Evolutionary conservation across 2,888 invertebrate species (phyloP).

Genomic region (Odontocolon sp.): DNA sequence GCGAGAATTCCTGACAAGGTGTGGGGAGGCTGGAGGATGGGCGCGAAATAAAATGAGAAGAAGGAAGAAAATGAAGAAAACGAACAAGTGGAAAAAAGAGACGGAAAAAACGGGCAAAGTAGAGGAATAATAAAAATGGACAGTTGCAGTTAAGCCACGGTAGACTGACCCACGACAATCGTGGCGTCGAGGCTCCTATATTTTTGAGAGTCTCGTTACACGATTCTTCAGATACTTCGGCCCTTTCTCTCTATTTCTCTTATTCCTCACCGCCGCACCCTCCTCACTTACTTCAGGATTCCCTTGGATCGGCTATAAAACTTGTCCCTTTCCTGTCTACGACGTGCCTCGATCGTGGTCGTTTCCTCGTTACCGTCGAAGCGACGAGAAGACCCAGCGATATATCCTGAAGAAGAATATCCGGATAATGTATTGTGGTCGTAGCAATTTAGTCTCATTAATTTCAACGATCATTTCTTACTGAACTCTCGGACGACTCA

Average conservation of each 20-base stretch:
- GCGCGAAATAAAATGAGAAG: constrained; percentile 50
- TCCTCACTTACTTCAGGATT: constrained; percentile 58
- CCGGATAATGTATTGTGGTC: constrained; percentile 9
- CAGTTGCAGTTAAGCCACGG: constrained; percentile 77
- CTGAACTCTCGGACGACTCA: too few species aligned
- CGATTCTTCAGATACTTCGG: constrained; percentile 65
- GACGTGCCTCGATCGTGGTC: constrained; percentile 67
- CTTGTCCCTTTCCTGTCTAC: constrained; percentile 72
- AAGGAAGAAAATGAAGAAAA: constrained; percentile 49
- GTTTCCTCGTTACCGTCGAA: constrained; percentile 35
- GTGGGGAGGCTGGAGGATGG: constrained; percentile 28
- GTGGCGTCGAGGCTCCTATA: constrained; percentile 70
- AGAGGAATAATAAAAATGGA: constrained; percentile 77
- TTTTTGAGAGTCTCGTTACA: constrained; percentile 77
- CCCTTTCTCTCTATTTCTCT: constrained; percentile 67
- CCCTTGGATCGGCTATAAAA: constrained; percentile 71
- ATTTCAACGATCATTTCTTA: too few species aligned
- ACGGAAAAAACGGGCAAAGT: constrained; percentile 56
- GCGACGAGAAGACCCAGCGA: constrained; percentile 17
- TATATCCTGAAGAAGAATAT: constrained; percentile 4
- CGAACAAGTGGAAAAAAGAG: constrained; percentile 44
- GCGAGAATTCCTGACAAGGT: constrained; percentile 28
- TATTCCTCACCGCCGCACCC: constrained; percentile 58
- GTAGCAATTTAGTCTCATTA: constrained; percentile 43
- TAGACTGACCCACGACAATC: constrained; percentile 79